Conservation (phyloP, 2,888 invertebrate genomes). For the Ligdia adustata region DNA sequence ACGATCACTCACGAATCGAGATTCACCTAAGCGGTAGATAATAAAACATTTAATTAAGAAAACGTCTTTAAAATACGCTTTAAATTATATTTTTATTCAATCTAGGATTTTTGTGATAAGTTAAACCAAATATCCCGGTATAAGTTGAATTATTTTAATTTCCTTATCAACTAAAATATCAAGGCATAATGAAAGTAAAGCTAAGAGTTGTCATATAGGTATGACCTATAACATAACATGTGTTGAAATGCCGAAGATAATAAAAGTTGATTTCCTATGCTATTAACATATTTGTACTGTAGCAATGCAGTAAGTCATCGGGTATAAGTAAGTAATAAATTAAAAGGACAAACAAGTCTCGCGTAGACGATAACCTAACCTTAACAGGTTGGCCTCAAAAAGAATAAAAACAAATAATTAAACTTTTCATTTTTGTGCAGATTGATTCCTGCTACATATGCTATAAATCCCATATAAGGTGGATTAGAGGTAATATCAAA, state of each 20-base stretch:
- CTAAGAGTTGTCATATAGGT: constrained; percentile 12
- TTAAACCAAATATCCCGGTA: too few species aligned
- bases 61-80: too few species aligned
- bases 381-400: constrained; percentile 40
- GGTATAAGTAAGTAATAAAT: constrained; percentile 16
- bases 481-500: constrained; percentile 3
- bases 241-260: constrained; percentile 21
- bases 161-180: constrained; percentile 24
- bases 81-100: too few species aligned
- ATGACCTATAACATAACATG: background rate
- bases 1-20: too few species aligned
- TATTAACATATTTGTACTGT: constrained; percentile 11
- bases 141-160: too few species aligned
- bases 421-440: background rate
- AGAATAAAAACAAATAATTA: constrained; percentile 22
- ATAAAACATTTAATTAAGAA: too few species aligned
- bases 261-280: constrained; percentile 22
- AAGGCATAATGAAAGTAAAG: constrained; percentile 17
- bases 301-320: constrained; percentile 9
- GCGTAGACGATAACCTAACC: constrained; percentile 39
- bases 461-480: constrained; percentile 1
- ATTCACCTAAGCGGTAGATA: too few species aligned
- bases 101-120: too few species aligned
- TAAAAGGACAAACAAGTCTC: constrained; percentile 47
- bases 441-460: constrained; percentile 1